Evolutionary conservation across 2,888 invertebrate species (phyloP).

Genomic region (Macrophya alboannulata): DNA sequence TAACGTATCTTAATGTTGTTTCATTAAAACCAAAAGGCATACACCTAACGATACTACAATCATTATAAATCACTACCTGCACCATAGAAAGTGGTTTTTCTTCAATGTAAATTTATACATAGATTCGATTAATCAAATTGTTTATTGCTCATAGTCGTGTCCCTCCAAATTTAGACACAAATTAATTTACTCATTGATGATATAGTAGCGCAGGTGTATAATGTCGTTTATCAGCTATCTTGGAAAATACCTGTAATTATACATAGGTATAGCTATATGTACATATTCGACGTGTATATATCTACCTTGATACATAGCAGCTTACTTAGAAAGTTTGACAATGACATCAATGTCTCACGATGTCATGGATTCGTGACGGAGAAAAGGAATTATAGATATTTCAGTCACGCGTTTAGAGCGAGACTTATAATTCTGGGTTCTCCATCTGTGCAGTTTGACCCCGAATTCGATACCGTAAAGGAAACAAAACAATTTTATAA

Average conservation of each 20-base stretch:
- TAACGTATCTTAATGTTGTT: background rate
- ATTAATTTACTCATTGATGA: background rate
- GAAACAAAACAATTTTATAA: background rate
- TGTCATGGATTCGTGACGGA: constrained; percentile 1
- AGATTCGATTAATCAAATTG: background rate
- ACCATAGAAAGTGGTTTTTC: background rate
- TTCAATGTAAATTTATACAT: background rate
- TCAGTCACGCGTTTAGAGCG: constrained; percentile 4
- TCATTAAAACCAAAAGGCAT: too few species aligned
- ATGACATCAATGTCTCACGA: constrained; percentile 20
- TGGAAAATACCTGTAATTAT: background rate
- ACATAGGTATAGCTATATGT: background rate
- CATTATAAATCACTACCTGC: background rate
- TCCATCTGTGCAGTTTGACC: constrained; percentile 19
- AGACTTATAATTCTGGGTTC: constrained; percentile 14
- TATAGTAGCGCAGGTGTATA: background rate
- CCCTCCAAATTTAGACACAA: background rate
- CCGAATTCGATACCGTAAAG: background rate
- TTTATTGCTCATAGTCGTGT: background rate
- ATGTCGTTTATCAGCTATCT: background rate
- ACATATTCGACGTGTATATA: background rate
- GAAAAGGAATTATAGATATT: constrained; percentile 39
- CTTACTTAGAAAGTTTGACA: constrained; percentile 42
- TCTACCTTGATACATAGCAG: background rate
- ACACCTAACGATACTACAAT: background rate